A percentile compares a stretch with the other conserved stretches of the same genome.
These are phyloP conservation scores for Acanthopagrus latus DNA, from an alignment of 2,797 vertebrate species.

Conservation along the genomic window DNA sequence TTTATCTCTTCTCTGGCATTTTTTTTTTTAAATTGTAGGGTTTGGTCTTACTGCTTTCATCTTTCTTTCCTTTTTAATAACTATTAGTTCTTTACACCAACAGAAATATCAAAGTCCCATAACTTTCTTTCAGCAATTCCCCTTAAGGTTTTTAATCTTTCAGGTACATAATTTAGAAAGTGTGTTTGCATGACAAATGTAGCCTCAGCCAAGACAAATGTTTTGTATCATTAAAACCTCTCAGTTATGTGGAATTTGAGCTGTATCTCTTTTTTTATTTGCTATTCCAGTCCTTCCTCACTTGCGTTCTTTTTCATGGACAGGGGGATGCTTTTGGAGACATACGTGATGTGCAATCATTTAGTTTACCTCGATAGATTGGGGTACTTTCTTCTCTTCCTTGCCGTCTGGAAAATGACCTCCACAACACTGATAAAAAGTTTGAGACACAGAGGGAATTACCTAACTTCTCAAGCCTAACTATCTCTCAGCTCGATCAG, in stretches of 20 bases:
- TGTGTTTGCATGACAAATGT: neutral
- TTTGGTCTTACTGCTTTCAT: neutral
- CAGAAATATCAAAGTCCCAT: neutral
- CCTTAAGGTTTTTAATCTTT: neutral
- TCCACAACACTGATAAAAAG: neutral
- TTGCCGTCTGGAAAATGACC: neutral
- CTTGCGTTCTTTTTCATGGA: neutral
- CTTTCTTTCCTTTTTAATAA: neutral
- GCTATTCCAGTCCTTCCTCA: neutral
- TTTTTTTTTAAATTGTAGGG: neutral
- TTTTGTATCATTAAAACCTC: neutral
- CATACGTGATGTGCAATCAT: neutral
- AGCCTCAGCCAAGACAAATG: neutral
- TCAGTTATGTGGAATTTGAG: neutral
- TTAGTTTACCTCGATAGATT: neutral
- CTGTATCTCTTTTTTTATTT: slow-evolving; percentile 12
- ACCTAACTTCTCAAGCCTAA: neutral
- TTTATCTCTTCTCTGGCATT: neutral
- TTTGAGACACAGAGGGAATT: neutral
- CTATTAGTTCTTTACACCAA: neutral
- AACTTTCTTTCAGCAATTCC: neutral
- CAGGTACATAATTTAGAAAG: neutral
- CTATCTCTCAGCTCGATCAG: neutral
- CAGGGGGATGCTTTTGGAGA: neutral
- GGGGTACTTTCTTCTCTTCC: neutral